These are phyloP conservation scores for Strix uralensis DNA, from an alignment of 2,113 vertebrate genomes.

Conservation along the genomic window DNA sequence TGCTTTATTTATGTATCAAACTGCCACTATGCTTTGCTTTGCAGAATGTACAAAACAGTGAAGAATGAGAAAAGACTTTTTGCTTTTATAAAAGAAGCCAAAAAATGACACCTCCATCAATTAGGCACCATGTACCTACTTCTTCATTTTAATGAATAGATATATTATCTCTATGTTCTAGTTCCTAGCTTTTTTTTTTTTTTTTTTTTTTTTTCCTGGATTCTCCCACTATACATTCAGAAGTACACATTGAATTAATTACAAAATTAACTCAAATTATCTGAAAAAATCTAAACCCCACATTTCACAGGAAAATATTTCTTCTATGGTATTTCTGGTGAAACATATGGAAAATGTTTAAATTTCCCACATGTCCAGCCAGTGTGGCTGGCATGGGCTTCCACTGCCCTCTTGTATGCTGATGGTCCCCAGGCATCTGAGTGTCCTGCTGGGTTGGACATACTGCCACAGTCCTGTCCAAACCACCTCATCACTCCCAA, in stretches of 20 bases:
- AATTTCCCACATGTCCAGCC: background rate
- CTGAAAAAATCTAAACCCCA: rapidly evolving
- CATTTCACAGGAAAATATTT: background rate
- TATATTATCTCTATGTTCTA: background rate
- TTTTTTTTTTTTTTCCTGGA: background rate
- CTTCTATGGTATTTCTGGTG: background rate
- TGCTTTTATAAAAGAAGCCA: background rate
- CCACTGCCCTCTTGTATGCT: background rate
- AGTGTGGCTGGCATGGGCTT: background rate
- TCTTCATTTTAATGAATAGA: background rate
- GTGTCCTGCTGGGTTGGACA: too few species aligned
- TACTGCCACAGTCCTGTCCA: background rate
- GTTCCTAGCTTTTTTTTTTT: background rate
- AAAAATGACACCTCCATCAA: background rate
- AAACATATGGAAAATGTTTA: background rate
- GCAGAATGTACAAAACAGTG: background rate
- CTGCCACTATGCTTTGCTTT: background rate
- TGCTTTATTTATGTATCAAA: background rate
- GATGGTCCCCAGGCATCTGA: rapidly evolving
- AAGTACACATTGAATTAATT: background rate
- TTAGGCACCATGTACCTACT: rapidly evolving
- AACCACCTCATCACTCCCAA: background rate
- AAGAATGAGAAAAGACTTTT: background rate
- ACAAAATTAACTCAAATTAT: background rate
- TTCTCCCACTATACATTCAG: background rate